Conservation (phyloP, 2,888 invertebrate species). For the Philopedon plagiatum region DNA sequence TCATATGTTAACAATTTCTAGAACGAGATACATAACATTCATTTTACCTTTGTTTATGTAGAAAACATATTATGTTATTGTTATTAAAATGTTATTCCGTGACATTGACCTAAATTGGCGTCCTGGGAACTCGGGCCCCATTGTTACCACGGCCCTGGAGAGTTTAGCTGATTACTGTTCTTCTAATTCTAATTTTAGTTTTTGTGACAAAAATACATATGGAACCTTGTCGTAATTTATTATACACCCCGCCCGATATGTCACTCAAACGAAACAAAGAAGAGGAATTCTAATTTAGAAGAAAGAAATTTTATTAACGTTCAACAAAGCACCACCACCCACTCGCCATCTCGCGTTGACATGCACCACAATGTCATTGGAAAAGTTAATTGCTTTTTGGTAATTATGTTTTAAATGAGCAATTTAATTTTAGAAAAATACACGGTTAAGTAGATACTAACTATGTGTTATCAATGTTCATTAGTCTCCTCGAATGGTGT, state of each 20-base stretch:
- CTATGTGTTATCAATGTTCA: no score
- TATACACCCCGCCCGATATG: background rate
- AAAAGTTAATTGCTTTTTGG: background rate
- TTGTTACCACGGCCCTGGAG: no score
- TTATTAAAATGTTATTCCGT: no score
- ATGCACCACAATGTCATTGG: background rate
- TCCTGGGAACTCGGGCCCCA: no score
- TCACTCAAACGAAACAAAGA: background rate
- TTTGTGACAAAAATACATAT: no score
- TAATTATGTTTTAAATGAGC: background rate
- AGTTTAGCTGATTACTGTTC: no score
- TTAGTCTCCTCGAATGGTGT: no score
- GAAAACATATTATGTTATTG: background rate
- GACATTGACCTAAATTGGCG: no score
- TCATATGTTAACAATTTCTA: slow-evolving; percentile 4
- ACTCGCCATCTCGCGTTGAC: background rate
- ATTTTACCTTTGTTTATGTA: slow-evolving; percentile 2
- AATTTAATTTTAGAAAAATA: background rate
- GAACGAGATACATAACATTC: background rate
- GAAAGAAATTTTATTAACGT: background rate
- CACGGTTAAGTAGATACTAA: no score
- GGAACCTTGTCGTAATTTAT: no score
- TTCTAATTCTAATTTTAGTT: no score
- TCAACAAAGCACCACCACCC: slow-evolving; percentile 6
- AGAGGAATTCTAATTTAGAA: slow-evolving; percentile 5